Evolutionary conservation across 2,888 invertebrate genomes (phyloP).

Genomic region (Sminthurinus aureus): DNA sequence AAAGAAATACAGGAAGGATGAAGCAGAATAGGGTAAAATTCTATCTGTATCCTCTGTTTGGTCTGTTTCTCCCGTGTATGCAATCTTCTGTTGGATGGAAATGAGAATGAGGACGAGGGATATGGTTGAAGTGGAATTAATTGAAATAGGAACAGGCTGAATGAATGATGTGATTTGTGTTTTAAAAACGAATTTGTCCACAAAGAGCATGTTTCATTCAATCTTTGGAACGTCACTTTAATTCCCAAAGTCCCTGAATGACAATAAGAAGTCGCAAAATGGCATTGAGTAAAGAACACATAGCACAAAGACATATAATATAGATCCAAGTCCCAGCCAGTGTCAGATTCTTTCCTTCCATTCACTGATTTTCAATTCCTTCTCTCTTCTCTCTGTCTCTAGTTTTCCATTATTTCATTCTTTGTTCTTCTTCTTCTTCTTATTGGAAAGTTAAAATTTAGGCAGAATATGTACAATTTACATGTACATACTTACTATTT

Average conservation of each 20-base stretch:
- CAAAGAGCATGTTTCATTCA: slow-evolving; percentile 24
- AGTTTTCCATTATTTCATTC: not conserved
- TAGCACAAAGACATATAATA: not conserved
- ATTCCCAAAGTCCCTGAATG: slow-evolving; percentile 28
- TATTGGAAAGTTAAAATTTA: not conserved
- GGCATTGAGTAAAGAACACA: slow-evolving; percentile 10
- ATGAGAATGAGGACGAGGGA: not conserved
- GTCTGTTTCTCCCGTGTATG: not conserved
- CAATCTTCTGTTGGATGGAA: not conserved
- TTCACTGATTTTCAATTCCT: not conserved
- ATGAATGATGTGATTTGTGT: slow-evolving; percentile 38
- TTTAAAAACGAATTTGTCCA: slow-evolving; percentile 36
- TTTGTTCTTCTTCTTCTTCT: not conserved
- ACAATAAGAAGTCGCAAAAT: slow-evolving; percentile 5
- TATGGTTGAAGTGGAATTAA: slow-evolving; percentile 39
- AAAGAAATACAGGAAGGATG: not conserved
- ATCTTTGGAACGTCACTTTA: slow-evolving; percentile 23
- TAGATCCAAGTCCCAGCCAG: not conserved
- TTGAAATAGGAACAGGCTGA: slow-evolving; percentile 38
- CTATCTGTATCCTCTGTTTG: not conserved
- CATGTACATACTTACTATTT: not conserved
- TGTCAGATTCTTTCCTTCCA: not conserved
- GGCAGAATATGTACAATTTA: not conserved
- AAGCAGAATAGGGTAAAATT: not conserved
- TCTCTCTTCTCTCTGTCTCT: not conserved